Evolutionary conservation across 1,140 invertebrate genomes (phyloP).

Genomic region (Drosophila saltans): DNA sequence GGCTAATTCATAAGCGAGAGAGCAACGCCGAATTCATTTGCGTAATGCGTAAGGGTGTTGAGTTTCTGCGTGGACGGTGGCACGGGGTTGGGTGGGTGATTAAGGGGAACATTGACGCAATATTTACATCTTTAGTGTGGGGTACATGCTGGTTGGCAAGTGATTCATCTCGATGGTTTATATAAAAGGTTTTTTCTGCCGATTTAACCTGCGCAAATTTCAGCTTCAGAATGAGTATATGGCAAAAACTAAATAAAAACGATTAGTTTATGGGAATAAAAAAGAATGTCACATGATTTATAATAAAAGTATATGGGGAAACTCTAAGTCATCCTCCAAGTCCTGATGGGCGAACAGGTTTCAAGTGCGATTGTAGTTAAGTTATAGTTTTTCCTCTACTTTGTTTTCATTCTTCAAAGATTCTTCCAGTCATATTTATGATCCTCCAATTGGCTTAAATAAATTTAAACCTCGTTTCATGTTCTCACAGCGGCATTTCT

Average conservation of each 20-base stretch:
- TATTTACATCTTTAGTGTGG: not conserved
- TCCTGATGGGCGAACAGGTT: too few species aligned
- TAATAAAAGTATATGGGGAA: too few species aligned
- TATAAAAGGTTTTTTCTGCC: slow-evolving; percentile 63
- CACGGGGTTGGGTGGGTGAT: not conserved
- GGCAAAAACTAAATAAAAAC: not conserved
- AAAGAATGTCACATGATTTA: too few species aligned
- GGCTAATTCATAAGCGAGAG: slow-evolving; percentile 68
- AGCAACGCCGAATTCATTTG: slow-evolving; percentile 63
- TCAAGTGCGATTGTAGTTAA: too few species aligned
- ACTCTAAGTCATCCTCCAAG: too few species aligned
- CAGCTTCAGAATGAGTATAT: slow-evolving; percentile 33
- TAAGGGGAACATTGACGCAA: not conserved
- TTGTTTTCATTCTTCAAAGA: too few species aligned
- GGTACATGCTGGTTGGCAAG: slow-evolving; percentile 16
- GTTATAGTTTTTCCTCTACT: too few species aligned
- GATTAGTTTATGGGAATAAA: slow-evolving; percentile 32
- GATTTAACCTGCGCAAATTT: slow-evolving; percentile 51
- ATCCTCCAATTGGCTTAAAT: not conserved
- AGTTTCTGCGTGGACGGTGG: not conserved
- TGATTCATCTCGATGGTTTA: slow-evolving; percentile 40
- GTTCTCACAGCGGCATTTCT: slow-evolving; percentile 21
- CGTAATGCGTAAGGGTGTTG: slow-evolving; percentile 61
- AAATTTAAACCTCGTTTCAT: not conserved
- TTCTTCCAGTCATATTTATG: not conserved